Evolutionary conservation across 1,140 invertebrate species (phyloP), one percentile per base, ranked within the genome.

Genomic region (Trichonephila inaurata): DNA sequence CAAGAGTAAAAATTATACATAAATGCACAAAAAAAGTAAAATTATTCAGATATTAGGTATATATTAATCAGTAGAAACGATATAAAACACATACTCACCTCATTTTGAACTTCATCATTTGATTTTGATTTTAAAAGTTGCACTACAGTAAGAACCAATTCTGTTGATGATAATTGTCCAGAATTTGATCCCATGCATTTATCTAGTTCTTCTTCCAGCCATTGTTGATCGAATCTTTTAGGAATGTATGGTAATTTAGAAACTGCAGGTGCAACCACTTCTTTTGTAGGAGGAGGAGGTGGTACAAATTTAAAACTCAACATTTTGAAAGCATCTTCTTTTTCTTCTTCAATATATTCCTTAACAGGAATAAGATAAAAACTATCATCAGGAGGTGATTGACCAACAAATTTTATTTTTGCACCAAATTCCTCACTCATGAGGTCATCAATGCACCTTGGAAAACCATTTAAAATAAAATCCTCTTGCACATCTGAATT

Each of bases 21-120:
- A 51, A 51, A 51, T 12, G 4, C 44, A 5, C 44, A 51, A 51
- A 12, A 7, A 51, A 51, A 10, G 8, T 51, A 51, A 5, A 51
- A 51, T 51, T 51, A 51, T 51, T 51, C 51, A 51, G 10, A 51
- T 51, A 7, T 51, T 51, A 51, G 62, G 58, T 33, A 0, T 58
- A 58, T 51, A 40, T 60, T 85, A 40, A 1, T 24, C 7, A 77
- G n/a, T n/a, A 28, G n/a, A 3, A 77, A 28, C 3, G 40, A 77
- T n/a, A 77, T 77, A 24, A 77, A 28, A 77, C 1, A 2, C 62
- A 18, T 64, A 64, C 28, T 92, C 95, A 96, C 96, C 95, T 98
- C 98, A 96, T 97, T 98, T 95, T 99, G 97, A 92, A 98, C 95
- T 95, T 98, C 97, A 95, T 98, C 97, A 95, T 97, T 95, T 66